Evolutionary conservation across 2,113 vertebrate genomes (phyloP).

Genomic region (Dipodomys stephensi): DNA sequence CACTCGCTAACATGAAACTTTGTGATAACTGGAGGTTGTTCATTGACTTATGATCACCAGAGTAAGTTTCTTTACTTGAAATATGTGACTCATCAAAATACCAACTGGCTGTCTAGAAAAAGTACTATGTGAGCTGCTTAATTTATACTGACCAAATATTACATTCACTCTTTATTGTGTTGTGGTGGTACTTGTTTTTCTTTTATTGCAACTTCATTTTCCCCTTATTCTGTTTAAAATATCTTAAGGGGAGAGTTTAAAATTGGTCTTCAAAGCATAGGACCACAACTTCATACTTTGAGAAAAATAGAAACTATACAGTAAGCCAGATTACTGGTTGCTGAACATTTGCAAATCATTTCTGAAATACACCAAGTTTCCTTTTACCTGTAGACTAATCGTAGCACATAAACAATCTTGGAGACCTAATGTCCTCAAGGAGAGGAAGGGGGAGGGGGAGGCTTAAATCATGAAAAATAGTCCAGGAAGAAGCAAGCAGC

Average conservation of each 20-base stretch:
- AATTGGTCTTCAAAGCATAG: neutral
- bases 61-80: neutral
- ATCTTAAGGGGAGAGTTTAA: neutral
- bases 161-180: neutral
- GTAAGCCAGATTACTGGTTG: neutral
- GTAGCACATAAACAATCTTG: neutral
- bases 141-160: neutral
- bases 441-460: neutral
- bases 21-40: neutral
- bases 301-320: neutral
- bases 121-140: neutral
- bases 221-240: neutral
- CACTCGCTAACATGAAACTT: neutral
- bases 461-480: no score
- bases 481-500: no score
- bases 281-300: neutral
- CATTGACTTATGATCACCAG: neutral
- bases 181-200: neutral
- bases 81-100: neutral
- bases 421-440: neutral
- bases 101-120: neutral
- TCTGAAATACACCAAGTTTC: neutral
- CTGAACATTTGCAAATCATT: neutral
- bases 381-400: neutral
- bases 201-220: neutral